Evolutionary conservation across 2,797 vertebrate species (phyloP).

Genomic region (Odontamblyopus lacepedii): DNA sequence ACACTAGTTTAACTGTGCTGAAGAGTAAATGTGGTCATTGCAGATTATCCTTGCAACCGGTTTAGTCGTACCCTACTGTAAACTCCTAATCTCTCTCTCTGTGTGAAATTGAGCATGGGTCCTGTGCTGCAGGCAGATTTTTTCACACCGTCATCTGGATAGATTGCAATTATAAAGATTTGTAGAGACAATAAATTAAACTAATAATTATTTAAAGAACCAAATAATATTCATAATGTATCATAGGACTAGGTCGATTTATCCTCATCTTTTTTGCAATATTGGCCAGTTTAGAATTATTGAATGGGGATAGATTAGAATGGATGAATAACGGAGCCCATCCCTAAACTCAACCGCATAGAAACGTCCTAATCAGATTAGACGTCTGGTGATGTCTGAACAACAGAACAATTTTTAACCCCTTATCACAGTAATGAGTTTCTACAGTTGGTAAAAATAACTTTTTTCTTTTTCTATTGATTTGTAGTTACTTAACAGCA

Average conservation of each 20-base stretch:
- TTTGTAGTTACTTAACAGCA: background rate
- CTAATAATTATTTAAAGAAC: too few relatives aligned
- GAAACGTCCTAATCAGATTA: slow-evolving; percentile 40
- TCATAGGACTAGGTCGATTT: too few relatives aligned
- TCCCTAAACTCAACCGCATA: slow-evolving; percentile 30
- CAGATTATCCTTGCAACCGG: slow-evolving; percentile 60
- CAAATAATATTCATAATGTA: too few relatives aligned
- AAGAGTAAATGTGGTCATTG: slow-evolving; percentile 27
- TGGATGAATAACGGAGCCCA: too few relatives aligned
- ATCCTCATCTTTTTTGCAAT: too few relatives aligned
- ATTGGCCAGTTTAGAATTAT: too few relatives aligned
- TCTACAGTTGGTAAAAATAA: too few relatives aligned
- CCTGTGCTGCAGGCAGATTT: slow-evolving; percentile 34
- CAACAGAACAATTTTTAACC: background rate
- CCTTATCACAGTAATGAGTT: background rate
- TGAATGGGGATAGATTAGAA: too few relatives aligned
- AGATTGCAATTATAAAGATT: background rate
- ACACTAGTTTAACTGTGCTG: background rate
- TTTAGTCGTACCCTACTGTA: slow-evolving; percentile 59
- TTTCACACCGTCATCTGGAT: background rate
- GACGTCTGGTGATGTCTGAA: slow-evolving; percentile 7
- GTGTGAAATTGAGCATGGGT: slow-evolving; percentile 19
- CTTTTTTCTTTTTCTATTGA: background rate
- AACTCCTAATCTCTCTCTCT: slow-evolving; percentile 74
- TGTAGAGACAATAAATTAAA: background rate